Evolutionary conservation across 2,888 invertebrate genomes (phyloP).

Genomic region (Netelia fuscicornis): DNA sequence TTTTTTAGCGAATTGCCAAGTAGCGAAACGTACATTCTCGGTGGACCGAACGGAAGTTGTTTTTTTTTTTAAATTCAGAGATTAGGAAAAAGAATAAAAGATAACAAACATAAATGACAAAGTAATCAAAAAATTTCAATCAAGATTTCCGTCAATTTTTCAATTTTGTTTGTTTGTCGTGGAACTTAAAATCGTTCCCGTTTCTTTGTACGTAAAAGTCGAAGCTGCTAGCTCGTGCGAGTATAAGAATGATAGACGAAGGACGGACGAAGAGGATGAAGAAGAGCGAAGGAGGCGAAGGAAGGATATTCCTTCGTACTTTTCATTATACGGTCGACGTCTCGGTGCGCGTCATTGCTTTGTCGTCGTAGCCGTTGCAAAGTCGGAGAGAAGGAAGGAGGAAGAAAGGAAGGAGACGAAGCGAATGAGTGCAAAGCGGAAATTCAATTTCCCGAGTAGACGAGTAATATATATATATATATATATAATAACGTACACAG

Average conservation of each 20-base stretch:
- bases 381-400: conserved; percentile 41
- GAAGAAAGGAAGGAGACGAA: conserved; percentile 61
- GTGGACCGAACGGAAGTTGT: not conserved
- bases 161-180: not conserved
- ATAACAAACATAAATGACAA: too few species aligned
- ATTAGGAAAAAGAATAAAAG: not conserved
- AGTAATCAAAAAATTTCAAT: not conserved
- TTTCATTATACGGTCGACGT: conserved; percentile 1
- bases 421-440: conserved; percentile 67
- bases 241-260: not conserved
- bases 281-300: too few species aligned
- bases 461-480: conserved; percentile 11
- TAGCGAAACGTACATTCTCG: conserved; percentile 34
- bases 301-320: conserved; percentile 14
- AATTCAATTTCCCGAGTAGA: conserved; percentile 73
- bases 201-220: too few species aligned
- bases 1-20: conserved; percentile 51
- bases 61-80: not conserved
- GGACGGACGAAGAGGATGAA: too few species aligned
- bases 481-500: not conserved
- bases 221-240: not conserved
- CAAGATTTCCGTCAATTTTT: not conserved
- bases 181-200: too few species aligned
- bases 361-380: conserved; percentile 30
- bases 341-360: conserved; percentile 38